phyloP scores from a whole-genome alignment of 2,113 vertebrate species.

The Aptenodytes forsteri region DNA sequence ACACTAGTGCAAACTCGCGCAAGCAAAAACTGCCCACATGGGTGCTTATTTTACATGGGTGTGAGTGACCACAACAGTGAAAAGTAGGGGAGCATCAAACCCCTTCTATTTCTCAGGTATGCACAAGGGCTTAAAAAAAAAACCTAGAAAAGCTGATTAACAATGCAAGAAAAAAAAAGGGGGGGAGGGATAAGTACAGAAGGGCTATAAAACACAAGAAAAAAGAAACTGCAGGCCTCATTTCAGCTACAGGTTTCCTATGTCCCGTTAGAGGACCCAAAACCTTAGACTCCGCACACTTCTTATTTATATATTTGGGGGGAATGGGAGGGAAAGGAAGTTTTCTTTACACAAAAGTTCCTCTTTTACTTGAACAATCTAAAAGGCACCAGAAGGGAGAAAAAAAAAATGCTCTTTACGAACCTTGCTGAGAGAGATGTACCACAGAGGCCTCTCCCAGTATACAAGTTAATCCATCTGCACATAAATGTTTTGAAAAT shows the following conservation, averaged over 20 bases:
- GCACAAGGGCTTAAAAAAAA: background rate
- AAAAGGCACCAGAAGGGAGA: background rate
- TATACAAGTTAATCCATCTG: background rate
- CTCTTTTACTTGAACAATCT: background rate
- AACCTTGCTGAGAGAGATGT: background rate
- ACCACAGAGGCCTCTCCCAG: background rate
- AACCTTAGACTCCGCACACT: background rate
- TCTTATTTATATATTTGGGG: background rate
- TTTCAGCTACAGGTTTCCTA: background rate
- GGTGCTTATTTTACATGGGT: background rate
- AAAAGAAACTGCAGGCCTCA: background rate
- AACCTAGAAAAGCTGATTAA: background rate
- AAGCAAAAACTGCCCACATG: background rate
- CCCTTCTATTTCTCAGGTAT: background rate
- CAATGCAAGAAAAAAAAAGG: background rate
- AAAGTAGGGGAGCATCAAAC: background rate
- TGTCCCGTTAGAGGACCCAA: background rate
- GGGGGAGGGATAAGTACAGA: fast-evolving
- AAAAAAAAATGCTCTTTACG: background rate
- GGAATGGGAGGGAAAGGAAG: background rate
- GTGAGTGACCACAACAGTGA: background rate
- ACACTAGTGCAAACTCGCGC: background rate
- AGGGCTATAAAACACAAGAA: background rate
- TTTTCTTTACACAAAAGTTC: background rate
- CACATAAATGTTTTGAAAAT: background rate